A percentile compares a stretch with the other conserved stretches of the same genome.
Evolutionary conservation across 2,113 vertebrate species (phyloP).

Genomic region (Vulpes ferrilata): DNA sequence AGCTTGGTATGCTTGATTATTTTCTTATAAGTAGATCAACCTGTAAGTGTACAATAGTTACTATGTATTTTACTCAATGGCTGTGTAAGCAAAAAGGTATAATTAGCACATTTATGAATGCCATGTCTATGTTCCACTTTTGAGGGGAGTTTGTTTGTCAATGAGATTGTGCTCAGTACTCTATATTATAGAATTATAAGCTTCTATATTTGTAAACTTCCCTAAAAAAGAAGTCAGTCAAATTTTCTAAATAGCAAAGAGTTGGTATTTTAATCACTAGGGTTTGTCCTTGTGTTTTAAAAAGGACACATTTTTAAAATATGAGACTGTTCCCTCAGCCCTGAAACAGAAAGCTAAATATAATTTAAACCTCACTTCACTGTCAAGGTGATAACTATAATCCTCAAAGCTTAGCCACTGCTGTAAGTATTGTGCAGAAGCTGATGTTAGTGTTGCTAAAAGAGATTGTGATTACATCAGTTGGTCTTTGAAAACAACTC

Average conservation of each 20-base stretch:
- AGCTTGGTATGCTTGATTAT: not conserved
- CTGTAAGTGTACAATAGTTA: not conserved
- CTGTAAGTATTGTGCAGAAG: not conserved
- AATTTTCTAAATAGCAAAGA: not conserved
- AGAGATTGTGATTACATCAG: not conserved
- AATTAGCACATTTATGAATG: not conserved
- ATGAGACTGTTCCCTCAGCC: not conserved
- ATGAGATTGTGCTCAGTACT: not conserved
- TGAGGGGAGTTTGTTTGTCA: not conserved
- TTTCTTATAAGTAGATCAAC: not conserved
- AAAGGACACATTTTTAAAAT: not conserved
- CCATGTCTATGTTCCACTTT: not conserved
- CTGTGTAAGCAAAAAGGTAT: not conserved
- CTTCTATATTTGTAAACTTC: not conserved
- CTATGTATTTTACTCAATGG: not conserved
- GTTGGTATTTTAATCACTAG: constrained; percentile 37
- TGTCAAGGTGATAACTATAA: not conserved
- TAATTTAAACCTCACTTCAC: constrained; percentile 1
- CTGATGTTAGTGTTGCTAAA: not conserved
- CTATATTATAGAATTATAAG: not conserved
- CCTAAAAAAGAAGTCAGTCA: constrained; percentile 13
- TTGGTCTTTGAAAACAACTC: not conserved
- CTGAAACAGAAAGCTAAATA: not conserved
- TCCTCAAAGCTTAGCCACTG: not conserved
- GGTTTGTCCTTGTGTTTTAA: constrained; percentile 12